A percentile compares a stretch with the other conserved stretches of the same genome.
These are phyloP conservation scores for Phaetusa simplex DNA, from an alignment of 2,113 vertebrate genomes.

Conservation along the genomic window DNA sequence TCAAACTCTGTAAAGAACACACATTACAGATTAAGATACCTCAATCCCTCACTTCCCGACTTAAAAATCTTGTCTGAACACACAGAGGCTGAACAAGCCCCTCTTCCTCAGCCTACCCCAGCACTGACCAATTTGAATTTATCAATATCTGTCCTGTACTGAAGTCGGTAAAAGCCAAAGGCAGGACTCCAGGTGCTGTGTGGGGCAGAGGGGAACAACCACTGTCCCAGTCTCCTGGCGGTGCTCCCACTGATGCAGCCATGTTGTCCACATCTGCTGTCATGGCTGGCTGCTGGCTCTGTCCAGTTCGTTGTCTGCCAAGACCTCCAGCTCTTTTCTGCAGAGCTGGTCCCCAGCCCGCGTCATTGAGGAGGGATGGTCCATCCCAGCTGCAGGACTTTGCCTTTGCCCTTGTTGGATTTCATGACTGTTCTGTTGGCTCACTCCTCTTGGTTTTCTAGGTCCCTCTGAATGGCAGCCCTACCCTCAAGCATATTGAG, in stretches of 20 bases:
- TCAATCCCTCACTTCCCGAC: background rate
- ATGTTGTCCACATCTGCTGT: background rate
- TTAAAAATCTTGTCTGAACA: background rate
- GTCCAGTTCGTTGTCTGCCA: background rate
- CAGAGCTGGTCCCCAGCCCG: background rate
- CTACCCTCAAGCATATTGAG: background rate
- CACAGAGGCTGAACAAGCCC: background rate
- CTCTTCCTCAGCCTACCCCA: background rate
- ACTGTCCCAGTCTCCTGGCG: background rate
- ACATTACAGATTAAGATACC: background rate
- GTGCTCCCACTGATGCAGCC: background rate
- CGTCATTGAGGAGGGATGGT: background rate
- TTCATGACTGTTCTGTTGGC: background rate
- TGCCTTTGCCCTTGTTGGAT: background rate
- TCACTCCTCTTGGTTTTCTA: background rate
- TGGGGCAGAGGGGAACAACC: background rate
- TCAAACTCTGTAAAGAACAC: background rate
- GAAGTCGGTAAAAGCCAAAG: background rate
- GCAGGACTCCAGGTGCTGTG: background rate
- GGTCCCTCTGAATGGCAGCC: background rate
- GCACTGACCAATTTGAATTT: background rate
- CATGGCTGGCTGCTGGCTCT: rapidly evolving
- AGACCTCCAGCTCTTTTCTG: background rate
- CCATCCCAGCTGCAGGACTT: background rate
- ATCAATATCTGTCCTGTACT: background rate